These are phyloP conservation scores for Forficula auricularia DNA, from an alignment of 1,140 invertebrate genomes.

Conservation along the genomic window DNA sequence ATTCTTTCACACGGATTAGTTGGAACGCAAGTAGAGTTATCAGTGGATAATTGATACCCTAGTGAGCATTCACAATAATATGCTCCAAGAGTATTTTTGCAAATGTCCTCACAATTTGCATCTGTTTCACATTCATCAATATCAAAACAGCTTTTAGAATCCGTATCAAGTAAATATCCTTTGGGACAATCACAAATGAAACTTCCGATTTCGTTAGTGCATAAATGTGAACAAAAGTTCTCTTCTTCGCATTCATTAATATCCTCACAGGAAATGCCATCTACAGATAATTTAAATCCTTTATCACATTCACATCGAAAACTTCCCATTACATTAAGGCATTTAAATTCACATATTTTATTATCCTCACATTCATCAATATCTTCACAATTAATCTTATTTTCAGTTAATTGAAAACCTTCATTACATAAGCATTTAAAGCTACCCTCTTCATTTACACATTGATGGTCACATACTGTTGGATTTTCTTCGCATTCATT, in stretches of 20 bases:
- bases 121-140: conserved; percentile 22
- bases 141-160: conserved; percentile 33
- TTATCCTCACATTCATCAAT: conserved; percentile 39
- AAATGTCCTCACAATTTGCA: conserved; percentile 21
- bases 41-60: conserved; percentile 23
- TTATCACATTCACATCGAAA: conserved; percentile 42
- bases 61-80: conserved; percentile 21
- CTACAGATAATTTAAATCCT: conserved; percentile 29
- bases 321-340: conserved; percentile 43
- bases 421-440: conserved; percentile 22
- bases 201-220: conserved; percentile 33
- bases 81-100: conserved; percentile 9
- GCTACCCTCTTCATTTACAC: conserved; percentile 27
- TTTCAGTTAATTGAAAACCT: conserved; percentile 18
- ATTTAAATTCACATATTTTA: conserved; percentile 40
- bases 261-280: conserved; percentile 32
- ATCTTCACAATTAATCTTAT: conserved; percentile 29
- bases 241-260: conserved; percentile 36
- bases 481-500: conserved; percentile 46
- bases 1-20: conserved; percentile 2
- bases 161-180: conserved; percentile 26
- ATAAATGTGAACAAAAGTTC: conserved; percentile 30
- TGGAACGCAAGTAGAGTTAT: conserved; percentile 22
- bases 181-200: conserved; percentile 27
- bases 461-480: conserved; percentile 31